Evolutionary conservation across 2,113 vertebrate genomes (phyloP).

Genomic region (Perca flavescens): DNA sequence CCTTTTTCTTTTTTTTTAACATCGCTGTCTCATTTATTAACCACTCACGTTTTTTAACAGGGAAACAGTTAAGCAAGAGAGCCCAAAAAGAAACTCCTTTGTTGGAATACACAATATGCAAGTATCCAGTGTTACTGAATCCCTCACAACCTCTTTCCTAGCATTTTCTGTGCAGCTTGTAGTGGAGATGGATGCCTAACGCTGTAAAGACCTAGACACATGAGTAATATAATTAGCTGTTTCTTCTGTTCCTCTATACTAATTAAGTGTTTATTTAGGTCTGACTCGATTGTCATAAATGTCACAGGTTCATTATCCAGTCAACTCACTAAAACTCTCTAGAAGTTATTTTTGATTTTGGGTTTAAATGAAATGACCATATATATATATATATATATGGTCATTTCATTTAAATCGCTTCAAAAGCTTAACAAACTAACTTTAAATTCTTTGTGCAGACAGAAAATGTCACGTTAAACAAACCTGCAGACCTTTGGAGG

Average conservation of each 20-base stretch:
- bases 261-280: conserved; percentile 48
- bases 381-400: not conserved
- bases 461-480: not conserved
- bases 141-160: conserved; percentile 19
- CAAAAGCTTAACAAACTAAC: conserved; percentile 63
- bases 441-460: not conserved
- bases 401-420: conserved; percentile 1
- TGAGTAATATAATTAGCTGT: conserved; percentile 7
- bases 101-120: conserved; percentile 92
- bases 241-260: conserved; percentile 36
- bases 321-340: not conserved
- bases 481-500: conserved; percentile 17
- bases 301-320: not conserved
- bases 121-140: conserved; percentile 87
- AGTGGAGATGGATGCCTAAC: conserved; percentile 62
- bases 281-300: not conserved
- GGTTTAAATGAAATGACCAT: too few relatives aligned
- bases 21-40: conserved; percentile 62
- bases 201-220: conserved; percentile 39
- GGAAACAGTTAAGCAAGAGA: conserved; percentile 94
- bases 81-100: conserved; percentile 90
- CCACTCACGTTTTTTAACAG: conserved; percentile 89
- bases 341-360: not conserved
- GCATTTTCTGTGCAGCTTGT: conserved; percentile 73
- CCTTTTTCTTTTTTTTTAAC: not conserved